Percentiles rank a stretch among this genome's conserved stretches.
Conservation (phyloP, 2,797 vertebrate species). For the Centroberyx gerrardi region DNA sequence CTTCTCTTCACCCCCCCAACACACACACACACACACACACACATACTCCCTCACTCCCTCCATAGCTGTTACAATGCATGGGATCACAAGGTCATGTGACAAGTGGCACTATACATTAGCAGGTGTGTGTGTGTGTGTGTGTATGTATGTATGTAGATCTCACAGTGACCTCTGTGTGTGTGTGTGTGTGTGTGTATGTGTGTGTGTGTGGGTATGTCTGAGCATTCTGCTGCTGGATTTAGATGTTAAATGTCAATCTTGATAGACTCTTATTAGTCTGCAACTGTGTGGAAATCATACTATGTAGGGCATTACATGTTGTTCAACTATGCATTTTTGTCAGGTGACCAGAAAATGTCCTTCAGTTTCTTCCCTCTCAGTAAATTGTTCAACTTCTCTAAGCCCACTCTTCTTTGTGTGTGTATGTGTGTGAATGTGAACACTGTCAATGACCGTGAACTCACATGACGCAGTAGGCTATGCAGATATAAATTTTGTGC, state of each 20-base stretch:
- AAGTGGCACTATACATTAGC: conserved; percentile 48
- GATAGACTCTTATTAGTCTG: neutral
- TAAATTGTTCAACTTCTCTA: neutral
- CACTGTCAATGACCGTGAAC: conserved; percentile 1
- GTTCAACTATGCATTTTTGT: neutral
- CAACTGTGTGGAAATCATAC: conserved; percentile 6
- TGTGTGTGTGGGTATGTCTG: neutral
- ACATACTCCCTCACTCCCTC: conserved; percentile 13
- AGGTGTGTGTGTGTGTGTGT: conserved; percentile 28
- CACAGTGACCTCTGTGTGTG: conserved; percentile 11
- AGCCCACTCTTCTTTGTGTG: neutral
- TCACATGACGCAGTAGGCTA: neutral
- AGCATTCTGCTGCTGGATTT: conserved; percentile 6
- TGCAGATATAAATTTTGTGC: no score
- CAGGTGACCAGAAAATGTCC: neutral
- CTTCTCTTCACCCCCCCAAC: conserved; percentile 3
- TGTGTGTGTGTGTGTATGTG: neutral
- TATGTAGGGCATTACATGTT: conserved; percentile 5
- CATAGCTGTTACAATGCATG: conserved; percentile 43
- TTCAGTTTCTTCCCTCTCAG: neutral
- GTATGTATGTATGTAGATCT: neutral
- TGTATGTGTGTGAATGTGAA: neutral
- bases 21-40: conserved; percentile 15
- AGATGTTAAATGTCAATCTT: neutral
- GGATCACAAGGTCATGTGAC: conserved; percentile 65